Evolutionary conservation across 2,113 vertebrate species (phyloP).

Genomic region (Lathamus discolor): DNA sequence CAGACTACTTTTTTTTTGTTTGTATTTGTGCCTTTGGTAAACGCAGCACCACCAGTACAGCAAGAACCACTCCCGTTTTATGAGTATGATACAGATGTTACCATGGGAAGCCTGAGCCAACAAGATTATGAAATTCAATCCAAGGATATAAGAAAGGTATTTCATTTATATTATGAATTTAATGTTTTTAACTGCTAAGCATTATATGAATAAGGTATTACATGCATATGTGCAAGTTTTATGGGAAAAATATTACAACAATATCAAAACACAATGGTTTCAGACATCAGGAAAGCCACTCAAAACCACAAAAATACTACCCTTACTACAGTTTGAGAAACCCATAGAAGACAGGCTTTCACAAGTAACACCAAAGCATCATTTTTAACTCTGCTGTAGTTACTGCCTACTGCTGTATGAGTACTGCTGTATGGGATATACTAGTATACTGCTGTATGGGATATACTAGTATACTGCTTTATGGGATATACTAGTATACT

Average conservation of each 20-base stretch:
- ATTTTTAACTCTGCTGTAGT: not conserved
- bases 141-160: conserved; percentile 75
- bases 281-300: not conserved
- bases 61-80: conserved; percentile 49
- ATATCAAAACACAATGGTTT: not conserved
- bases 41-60: conserved; percentile 73
- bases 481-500: not conserved
- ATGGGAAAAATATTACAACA: not conserved
- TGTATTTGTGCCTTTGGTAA: conserved; percentile 76
- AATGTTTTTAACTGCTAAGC: conserved; percentile 1
- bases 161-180: conserved; percentile 60
- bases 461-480: too few species aligned
- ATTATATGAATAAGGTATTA: not conserved
- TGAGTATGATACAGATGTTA: conserved; percentile 62
- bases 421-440: not conserved
- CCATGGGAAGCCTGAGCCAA: conserved; percentile 57
- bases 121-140: conserved; percentile 71
- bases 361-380: not conserved
- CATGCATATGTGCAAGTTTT: conserved; percentile 25
- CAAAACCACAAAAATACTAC: conserved; percentile 8
- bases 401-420: not conserved
- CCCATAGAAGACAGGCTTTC: not conserved
- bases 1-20: conserved; percentile 75
- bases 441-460: not conserved
- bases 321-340: not conserved